These are phyloP conservation scores for Cheiracanthium punctorium DNA, from an alignment of 2,888 invertebrate genomes.

Conservation along the genomic window DNA sequence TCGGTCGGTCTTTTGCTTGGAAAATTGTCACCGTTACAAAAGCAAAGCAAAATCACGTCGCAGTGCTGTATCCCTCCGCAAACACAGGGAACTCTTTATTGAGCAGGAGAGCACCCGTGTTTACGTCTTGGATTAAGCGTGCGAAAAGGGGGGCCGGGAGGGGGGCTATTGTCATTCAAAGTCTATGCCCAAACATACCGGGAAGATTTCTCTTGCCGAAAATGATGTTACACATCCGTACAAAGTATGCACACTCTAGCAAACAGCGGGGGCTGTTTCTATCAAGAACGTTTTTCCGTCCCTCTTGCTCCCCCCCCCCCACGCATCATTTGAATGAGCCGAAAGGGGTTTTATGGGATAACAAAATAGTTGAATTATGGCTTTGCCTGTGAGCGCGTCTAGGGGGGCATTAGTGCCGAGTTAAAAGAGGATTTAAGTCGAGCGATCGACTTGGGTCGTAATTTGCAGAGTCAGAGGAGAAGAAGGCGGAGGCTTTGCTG, in stretches of 20 bases:
- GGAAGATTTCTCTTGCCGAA: neutral
- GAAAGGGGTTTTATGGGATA: constrained; percentile 6
- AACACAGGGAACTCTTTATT: constrained; percentile 39
- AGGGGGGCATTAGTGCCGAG: neutral
- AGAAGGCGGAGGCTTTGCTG: too few relatives aligned
- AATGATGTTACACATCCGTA: constrained; percentile 17
- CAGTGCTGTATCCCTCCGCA: constrained; percentile 34
- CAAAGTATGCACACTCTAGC: neutral
- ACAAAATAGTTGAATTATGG: constrained; percentile 9
- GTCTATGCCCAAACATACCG: constrained; percentile 37
- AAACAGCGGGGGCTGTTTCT: neutral
- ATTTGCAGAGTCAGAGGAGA: neutral
- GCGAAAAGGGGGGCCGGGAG: neutral
- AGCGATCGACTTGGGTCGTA: neutral
- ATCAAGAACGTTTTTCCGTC: constrained; percentile 1
- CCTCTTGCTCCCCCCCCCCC: neutral
- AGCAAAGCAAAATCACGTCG: constrained; percentile 40
- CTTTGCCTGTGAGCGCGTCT: neutral
- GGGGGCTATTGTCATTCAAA: constrained; percentile 58
- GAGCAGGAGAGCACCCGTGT: constrained; percentile 6
- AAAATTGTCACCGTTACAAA: constrained; percentile 27
- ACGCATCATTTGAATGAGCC: neutral
- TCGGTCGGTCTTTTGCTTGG: neutral
- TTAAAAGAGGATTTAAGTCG: constrained; percentile 6
- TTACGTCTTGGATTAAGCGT: constrained; percentile 60